Conservation (phyloP, 1,140 invertebrate species). For the Penaeus japonicus region DNA sequence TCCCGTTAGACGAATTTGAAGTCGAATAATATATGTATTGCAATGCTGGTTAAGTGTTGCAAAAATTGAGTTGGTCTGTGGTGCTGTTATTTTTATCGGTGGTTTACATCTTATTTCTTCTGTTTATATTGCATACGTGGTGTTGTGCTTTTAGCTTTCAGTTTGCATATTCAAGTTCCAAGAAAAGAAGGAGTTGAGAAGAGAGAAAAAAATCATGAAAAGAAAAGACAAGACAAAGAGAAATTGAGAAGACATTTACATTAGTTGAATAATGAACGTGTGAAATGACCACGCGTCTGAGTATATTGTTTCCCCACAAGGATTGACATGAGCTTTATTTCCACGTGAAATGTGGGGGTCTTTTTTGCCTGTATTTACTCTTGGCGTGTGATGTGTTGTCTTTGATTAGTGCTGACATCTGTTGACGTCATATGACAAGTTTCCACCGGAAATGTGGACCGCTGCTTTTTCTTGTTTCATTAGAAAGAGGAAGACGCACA, state of each 20-base stretch:
- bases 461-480: no score
- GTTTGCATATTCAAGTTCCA: background rate
- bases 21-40: background rate
- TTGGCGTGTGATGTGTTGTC: no score
- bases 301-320: background rate
- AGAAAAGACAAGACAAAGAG: background rate
- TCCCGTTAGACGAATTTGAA: background rate
- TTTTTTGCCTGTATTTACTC: no score
- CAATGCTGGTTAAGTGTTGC: no score
- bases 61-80: no score
- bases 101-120: background rate
- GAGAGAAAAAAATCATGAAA: background rate
- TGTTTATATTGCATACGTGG: background rate
- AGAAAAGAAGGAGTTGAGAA: background rate
- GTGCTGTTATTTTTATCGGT: no score
- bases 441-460: no score
- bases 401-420: no score
- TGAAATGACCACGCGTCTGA: background rate
- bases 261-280: background rate
- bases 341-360: no score
- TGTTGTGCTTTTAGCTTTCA: background rate
- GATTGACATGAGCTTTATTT: background rate
- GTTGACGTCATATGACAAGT: no score
- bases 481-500: no score
- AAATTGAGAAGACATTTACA: background rate